These are phyloP conservation scores for Harlomillsia oculata DNA, from an alignment of 1,140 invertebrate genomes.

Conservation along the genomic window DNA sequence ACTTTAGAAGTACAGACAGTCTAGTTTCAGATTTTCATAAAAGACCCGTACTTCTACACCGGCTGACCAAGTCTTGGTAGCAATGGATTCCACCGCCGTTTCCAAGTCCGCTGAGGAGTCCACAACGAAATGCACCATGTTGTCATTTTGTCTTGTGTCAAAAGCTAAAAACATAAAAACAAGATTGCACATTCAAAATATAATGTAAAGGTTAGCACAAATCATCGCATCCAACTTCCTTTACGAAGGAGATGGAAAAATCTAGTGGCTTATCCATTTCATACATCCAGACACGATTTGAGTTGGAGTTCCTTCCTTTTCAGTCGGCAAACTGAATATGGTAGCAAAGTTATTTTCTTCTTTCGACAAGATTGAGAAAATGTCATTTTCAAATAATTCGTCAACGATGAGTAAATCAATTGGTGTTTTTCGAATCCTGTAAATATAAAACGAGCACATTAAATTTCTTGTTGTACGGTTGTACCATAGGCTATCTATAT, in stretches of 20 bases:
- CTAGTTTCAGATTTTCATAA: too few relatives aligned
- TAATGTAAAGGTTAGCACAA: not conserved
- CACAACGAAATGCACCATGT: constrained; percentile 13
- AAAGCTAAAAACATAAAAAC: constrained; percentile 7
- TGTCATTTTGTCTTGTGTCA: not conserved
- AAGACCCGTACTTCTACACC: constrained; percentile 7
- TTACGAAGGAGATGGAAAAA: too few relatives aligned
- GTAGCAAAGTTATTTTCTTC: constrained; percentile 9
- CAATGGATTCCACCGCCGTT: constrained; percentile 12
- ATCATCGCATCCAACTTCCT: too few relatives aligned
- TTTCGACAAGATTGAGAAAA: not conserved
- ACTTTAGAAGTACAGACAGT: too few relatives aligned
- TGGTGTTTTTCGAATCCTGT: constrained; percentile 14
- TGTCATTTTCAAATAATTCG: not conserved
- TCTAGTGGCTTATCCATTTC: too few relatives aligned
- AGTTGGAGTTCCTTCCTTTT: not conserved
- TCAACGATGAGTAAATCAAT: constrained; percentile 20
- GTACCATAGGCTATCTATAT: too few relatives aligned
- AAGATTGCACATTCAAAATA: not conserved
- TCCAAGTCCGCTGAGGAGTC: constrained; percentile 25
- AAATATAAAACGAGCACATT: too few relatives aligned
- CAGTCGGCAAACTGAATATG: not conserved
- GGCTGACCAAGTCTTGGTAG: constrained; percentile 9
- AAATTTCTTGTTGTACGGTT: too few relatives aligned
- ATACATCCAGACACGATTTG: not conserved